Conservation (phyloP, 2,888 invertebrate genomes). For the Heterodera filipjevi region DNA sequence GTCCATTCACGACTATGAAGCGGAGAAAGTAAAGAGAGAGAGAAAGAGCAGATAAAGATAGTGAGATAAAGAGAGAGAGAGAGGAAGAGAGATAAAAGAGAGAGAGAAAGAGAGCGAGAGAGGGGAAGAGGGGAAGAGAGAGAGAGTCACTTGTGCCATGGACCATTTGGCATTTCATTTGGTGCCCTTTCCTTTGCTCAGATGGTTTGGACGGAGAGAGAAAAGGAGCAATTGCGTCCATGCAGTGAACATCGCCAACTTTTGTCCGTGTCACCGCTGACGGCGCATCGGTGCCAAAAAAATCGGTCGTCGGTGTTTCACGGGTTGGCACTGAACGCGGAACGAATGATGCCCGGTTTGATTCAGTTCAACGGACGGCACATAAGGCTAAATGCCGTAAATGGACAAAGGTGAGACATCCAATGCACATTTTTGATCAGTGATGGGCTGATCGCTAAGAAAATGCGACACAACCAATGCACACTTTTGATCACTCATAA, state of each 20-base stretch:
- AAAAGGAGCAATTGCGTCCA: slow-evolving; percentile 47
- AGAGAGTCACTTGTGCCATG: not conserved
- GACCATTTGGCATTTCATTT: not conserved
- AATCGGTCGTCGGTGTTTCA: slow-evolving; percentile 33
- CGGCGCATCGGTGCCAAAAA: not conserved
- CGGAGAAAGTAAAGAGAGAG: slow-evolving; percentile 40
- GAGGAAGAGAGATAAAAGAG: not conserved
- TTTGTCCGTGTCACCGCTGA: slow-evolving; percentile 24
- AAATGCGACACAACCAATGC: too few species aligned
- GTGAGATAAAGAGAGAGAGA: too few species aligned
- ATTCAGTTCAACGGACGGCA: slow-evolving; percentile 51
- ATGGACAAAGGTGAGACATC: slow-evolving; percentile 45
- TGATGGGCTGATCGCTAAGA: not conserved
- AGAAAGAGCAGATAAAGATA: too few species aligned
- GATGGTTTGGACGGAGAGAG: slow-evolving; percentile 37
- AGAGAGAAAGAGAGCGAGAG: not conserved
- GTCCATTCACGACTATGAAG: slow-evolving; percentile 48
- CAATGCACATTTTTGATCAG: slow-evolving; percentile 17
- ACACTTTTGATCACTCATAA: too few species aligned
- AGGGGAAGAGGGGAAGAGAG: too few species aligned
- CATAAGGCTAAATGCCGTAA: slow-evolving; percentile 50
- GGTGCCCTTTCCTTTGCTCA: not conserved
- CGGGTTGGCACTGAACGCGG: slow-evolving; percentile 16
- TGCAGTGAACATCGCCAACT: slow-evolving; percentile 40
- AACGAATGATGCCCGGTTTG: slow-evolving; percentile 38